phyloP scores from a whole-genome alignment of 2,113 vertebrate genomes.

The Heteronetta atricapilla region DNA sequence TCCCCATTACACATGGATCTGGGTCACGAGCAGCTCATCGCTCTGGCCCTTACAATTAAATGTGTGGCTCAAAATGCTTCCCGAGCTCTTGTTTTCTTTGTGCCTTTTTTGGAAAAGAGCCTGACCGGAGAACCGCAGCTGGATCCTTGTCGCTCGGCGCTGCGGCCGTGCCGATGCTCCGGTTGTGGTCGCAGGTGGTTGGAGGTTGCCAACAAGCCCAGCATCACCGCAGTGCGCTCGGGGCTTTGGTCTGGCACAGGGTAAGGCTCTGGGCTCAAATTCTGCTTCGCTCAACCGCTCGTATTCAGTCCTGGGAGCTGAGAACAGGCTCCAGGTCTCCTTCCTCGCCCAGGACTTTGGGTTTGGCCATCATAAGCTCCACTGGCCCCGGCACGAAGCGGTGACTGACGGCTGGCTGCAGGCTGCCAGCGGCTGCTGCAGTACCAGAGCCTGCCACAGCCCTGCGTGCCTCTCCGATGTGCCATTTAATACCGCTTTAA shows the following conservation, averaged over 20 bases:
- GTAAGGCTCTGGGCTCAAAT: background rate
- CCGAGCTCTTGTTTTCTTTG: background rate
- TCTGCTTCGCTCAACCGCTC: accelerated
- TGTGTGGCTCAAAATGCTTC: background rate
- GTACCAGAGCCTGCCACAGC: background rate
- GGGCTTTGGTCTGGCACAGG: background rate
- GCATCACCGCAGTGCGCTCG: accelerated
- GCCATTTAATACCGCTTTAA: accelerated
- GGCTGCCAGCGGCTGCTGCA: background rate
- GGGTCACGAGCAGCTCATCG: background rate
- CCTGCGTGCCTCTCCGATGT: accelerated
- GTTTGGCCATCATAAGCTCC: background rate
- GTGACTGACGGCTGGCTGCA: background rate
- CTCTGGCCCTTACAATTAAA: background rate
- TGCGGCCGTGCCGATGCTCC: background rate
- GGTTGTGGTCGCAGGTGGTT: background rate
- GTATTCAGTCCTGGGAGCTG: background rate
- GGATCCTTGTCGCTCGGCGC: background rate
- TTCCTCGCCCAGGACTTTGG: background rate
- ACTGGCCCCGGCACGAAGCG: accelerated
- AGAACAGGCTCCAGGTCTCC: background rate
- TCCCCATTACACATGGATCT: background rate
- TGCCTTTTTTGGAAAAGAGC: background rate
- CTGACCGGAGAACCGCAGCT: background rate
- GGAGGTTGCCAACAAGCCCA: background rate